phyloP scores from a whole-genome alignment of 2,797 vertebrate species.

The Alouatta caraya region DNA sequence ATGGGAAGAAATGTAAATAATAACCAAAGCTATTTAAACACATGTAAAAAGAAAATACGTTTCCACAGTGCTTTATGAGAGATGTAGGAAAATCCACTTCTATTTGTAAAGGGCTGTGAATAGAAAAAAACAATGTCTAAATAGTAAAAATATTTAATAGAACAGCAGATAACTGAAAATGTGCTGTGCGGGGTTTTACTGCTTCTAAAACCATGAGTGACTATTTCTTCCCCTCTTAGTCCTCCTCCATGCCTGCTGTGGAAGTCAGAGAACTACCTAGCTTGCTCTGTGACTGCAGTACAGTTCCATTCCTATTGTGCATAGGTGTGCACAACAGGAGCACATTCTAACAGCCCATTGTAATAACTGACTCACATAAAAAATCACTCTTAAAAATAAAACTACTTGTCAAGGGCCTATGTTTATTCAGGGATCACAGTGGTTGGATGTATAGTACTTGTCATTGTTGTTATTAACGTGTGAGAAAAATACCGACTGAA shows the following conservation, averaged over 20 bases:
- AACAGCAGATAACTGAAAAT: constrained; percentile 31
- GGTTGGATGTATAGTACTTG: background rate
- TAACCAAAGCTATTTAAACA: constrained; percentile 71
- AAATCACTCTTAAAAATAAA: background rate
- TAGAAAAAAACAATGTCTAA: constrained; percentile 24
- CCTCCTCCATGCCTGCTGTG: background rate
- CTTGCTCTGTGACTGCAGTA: background rate
- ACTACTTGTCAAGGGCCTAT: background rate
- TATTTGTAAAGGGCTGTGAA: constrained; percentile 17
- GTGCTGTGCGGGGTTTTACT: background rate
- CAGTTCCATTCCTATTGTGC: accelerated
- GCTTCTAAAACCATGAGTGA: background rate
- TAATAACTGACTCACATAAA: background rate
- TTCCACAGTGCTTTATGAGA: constrained; percentile 35
- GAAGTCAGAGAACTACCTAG: background rate
- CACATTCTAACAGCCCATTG: background rate
- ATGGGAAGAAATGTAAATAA: constrained; percentile 75
- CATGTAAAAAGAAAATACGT: constrained; percentile 71
- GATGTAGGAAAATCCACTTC: constrained; percentile 40
- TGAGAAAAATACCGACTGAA: background rate
- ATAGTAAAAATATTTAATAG: constrained; percentile 36
- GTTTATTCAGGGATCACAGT: background rate
- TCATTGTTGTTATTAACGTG: background rate
- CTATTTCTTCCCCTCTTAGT: background rate
- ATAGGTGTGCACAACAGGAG: background rate